These are phyloP conservation scores for Chloroclysta siterata DNA, from an alignment of 2,888 invertebrate genomes.

Conservation along the genomic window DNA sequence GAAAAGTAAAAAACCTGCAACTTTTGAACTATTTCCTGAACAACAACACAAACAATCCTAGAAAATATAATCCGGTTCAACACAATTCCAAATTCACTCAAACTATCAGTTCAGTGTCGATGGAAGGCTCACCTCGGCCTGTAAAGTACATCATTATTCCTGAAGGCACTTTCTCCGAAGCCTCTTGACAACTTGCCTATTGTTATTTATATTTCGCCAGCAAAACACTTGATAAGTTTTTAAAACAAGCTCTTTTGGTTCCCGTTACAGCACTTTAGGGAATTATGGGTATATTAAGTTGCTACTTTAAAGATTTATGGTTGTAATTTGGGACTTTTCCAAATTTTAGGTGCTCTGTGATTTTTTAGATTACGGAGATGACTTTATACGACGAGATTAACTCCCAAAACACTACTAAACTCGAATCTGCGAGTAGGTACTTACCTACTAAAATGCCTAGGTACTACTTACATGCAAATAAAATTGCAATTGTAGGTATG, in stretches of 20 bases:
- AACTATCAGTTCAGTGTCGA: slow-evolving; percentile 13
- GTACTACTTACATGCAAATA: too few species aligned
- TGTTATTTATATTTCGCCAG: slow-evolving; percentile 30
- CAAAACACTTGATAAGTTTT: slow-evolving; percentile 34
- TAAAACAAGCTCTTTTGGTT: slow-evolving; percentile 24
- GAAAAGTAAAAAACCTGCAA: too few species aligned
- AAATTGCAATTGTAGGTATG: too few species aligned
- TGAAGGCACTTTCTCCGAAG: background rate
- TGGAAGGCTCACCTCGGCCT: background rate
- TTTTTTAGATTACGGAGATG: background rate
- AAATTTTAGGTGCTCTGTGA: slow-evolving; percentile 6
- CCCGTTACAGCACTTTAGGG: slow-evolving; percentile 29
- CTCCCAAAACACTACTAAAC: background rate
- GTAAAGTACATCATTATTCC: slow-evolving; percentile 19
- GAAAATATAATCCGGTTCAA: background rate
- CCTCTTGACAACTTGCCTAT: slow-evolving; percentile 9
- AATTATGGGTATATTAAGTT: slow-evolving; percentile 29
- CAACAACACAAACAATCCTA: background rate
- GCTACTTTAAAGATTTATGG: slow-evolving; percentile 27
- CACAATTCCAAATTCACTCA: slow-evolving; percentile 6
- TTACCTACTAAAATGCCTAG: too few species aligned
- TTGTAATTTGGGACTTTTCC: slow-evolving; percentile 17
- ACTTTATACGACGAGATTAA: background rate
- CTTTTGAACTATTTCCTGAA: background rate
- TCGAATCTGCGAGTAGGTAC: background rate